Evolutionary conservation across 1,140 invertebrate species (phyloP), one percentile per base, ranked within the genome.

Genomic region (Drosophila carrolli): DNA sequence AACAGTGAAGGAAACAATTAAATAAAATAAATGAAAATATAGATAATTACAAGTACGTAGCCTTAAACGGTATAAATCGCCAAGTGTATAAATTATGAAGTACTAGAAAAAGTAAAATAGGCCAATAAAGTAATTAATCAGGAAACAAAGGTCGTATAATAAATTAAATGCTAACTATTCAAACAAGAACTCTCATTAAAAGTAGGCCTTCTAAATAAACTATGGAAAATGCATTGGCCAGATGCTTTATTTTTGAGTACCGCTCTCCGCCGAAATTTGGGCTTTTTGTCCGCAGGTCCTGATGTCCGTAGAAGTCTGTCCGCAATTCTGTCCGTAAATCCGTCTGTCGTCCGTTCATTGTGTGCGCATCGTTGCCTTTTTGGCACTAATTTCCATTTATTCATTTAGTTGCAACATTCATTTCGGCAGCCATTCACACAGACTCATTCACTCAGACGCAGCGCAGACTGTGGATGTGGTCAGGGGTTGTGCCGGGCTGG

Each of bases 331-430:
- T 43, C 11, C 35, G 48, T 46, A 16, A 35, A 16, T 55, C n/a
- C 11, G 23, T 41, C 60, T 13, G 60, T 62, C 58, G 77, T 37
- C 50, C 54, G 14, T 72, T 71, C 68, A 72, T 72, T 63, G 56
- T 79, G 60, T 74, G 57, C 61, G 70, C 59, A 67, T 60, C 60
- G 77, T 61, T 79, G 70, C 61, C 53, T 70, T 83, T 83, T 83
- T 62, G 67, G 58, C 67, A 85, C 83, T 85, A 85, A 85, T 86
- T 85, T 81, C 65, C 74, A 85, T 78, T 85, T 82, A 85, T 85
- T 85, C 83, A 88, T 85, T 85, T 86, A 78, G 82, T 85, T 85
- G 75, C 78, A 81, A 72, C 78, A 85, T 78, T 85, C 82, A 85
- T 85, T 85, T 75, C 70, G 70, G 51, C 74, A 85, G 75, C 68